Evolutionary conservation across 2,797 vertebrate species (phyloP).

Genomic region (Zonotrichia albicollis): DNA sequence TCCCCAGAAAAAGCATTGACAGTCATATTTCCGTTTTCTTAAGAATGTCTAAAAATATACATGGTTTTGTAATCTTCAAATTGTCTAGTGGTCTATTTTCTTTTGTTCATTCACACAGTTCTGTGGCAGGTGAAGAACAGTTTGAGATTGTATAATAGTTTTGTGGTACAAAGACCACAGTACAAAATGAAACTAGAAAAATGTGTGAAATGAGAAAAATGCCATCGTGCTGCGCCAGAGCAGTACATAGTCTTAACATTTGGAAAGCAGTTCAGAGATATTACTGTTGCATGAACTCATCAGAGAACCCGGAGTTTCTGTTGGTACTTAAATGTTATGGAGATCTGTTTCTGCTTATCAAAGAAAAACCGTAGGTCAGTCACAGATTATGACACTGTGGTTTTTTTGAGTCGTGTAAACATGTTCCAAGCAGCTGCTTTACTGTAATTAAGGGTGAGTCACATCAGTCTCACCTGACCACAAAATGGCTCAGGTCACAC

Average conservation of each 20-base stretch:
- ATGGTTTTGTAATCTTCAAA: background rate
- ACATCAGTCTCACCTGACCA: background rate
- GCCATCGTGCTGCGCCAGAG: background rate
- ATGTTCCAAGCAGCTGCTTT: background rate
- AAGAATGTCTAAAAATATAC: background rate
- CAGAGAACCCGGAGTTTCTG: background rate
- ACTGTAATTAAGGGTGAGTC: background rate
- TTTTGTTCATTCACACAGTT: background rate
- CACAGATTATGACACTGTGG: background rate
- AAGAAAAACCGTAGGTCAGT: background rate
- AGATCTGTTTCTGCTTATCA: background rate
- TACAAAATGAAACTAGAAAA: background rate
- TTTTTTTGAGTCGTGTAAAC: background rate
- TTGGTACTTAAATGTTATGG: background rate
- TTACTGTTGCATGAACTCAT: background rate
- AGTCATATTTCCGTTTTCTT: background rate
- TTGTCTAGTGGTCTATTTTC: background rate
- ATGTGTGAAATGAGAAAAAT: background rate
- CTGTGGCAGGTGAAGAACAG: background rate
- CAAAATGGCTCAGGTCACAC: background rate
- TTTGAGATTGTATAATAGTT: background rate
- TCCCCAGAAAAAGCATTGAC: background rate
- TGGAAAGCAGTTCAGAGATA: background rate
- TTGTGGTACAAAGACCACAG: background rate
- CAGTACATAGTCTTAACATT: background rate